phyloP scores from a whole-genome alignment of 1,140 invertebrate genomes.

The Psix sp. region DNA sequence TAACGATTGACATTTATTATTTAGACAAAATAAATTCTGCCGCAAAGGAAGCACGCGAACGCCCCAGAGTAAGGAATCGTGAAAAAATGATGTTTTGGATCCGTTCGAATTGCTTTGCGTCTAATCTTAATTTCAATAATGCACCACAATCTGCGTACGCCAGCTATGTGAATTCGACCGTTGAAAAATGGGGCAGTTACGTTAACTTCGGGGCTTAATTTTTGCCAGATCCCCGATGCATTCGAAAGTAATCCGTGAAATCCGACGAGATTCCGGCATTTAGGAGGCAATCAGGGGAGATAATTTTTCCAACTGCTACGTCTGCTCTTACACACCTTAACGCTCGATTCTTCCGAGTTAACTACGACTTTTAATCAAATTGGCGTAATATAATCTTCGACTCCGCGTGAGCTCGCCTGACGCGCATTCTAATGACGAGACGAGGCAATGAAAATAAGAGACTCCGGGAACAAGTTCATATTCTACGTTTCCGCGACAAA shows the following conservation, averaged over 20 bases:
- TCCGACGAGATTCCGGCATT: slow-evolving; percentile 50
- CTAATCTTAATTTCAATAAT: slow-evolving; percentile 54
- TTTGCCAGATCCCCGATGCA: slow-evolving; percentile 39
- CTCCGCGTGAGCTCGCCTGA: slow-evolving; percentile 45
- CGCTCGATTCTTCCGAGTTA: slow-evolving; percentile 29
- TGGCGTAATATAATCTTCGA: slow-evolving; percentile 49
- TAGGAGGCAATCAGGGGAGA: slow-evolving; percentile 57
- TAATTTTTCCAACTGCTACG: slow-evolving; percentile 56
- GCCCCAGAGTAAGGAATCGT: background rate
- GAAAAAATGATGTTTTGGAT: slow-evolving; percentile 6
- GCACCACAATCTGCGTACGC: slow-evolving; percentile 48
- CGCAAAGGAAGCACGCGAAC: too few relatives aligned
- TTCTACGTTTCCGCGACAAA: slow-evolving; percentile 54
- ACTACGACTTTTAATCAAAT: slow-evolving; percentile 60
- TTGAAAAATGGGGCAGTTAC: slow-evolving; percentile 36
- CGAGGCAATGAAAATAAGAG: slow-evolving; percentile 55
- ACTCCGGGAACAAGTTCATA: slow-evolving; percentile 54
- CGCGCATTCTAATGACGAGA: slow-evolving; percentile 49
- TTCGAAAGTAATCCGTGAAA: slow-evolving; percentile 56
- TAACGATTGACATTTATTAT: too few relatives aligned
- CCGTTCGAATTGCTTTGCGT: slow-evolving; percentile 9
- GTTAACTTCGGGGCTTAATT: slow-evolving; percentile 50
- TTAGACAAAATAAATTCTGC: too few relatives aligned
- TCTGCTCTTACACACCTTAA: slow-evolving; percentile 39
- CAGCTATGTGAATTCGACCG: slow-evolving; percentile 38